phyloP scores from a whole-genome alignment of 2,888 invertebrate genomes.

The Leuctra nigra region DNA sequence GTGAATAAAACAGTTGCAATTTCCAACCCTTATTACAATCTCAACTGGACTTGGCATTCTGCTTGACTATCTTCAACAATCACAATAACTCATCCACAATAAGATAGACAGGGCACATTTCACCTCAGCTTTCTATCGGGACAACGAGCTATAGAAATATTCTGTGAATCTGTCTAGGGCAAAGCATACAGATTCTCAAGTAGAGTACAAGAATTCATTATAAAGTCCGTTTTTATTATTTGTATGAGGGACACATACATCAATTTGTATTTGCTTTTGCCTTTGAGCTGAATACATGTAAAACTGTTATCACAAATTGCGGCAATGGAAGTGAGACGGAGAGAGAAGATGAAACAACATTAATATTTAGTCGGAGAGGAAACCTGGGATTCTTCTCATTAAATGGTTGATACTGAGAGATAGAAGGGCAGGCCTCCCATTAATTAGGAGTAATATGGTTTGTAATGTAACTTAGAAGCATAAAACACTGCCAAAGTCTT shows the following conservation, averaged over 20 bases:
- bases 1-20: slow-evolving; percentile 33
- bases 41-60: slow-evolving; percentile 1
- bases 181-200: too few species aligned
- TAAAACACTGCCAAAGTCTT: slow-evolving; percentile 15
- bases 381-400: slow-evolving; percentile 13
- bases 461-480: slow-evolving; percentile 25
- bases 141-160: too few species aligned
- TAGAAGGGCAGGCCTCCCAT: slow-evolving; percentile 21
- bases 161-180: too few species aligned
- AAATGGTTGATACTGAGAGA: background rate
- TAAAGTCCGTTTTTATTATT: too few species aligned
- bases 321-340: too few species aligned
- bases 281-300: too few species aligned
- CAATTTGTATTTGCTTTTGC: too few species aligned
- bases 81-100: background rate
- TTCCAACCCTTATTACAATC: slow-evolving; percentile 27
- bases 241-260: too few species aligned
- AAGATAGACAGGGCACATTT: too few species aligned
- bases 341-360: background rate
- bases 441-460: slow-evolving; percentile 28
- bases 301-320: too few species aligned
- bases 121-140: too few species aligned
- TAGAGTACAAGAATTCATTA: too few species aligned
- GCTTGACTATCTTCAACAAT: background rate
- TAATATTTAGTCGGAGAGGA: background rate